Evolutionary conservation across 2,797 vertebrate species (phyloP).

Genomic region (Melanotaenia trifasciata): DNA sequence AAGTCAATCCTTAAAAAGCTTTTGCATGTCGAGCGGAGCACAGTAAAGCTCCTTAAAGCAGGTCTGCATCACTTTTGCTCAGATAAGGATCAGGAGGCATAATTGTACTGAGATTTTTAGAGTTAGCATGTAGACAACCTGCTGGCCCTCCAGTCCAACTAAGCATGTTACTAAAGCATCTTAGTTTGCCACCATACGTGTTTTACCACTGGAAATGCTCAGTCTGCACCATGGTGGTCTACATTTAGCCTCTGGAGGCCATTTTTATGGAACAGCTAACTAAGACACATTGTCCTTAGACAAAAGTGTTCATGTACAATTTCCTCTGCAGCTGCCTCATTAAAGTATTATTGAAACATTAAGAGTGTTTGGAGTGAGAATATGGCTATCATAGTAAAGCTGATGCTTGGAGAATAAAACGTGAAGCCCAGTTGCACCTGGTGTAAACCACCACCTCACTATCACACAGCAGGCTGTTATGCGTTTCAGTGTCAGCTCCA

Average conservation of each 20-base stretch:
- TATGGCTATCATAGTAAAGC: slow-evolving; percentile 72
- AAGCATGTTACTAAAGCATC: slow-evolving; percentile 52
- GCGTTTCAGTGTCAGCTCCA: slow-evolving; percentile 42
- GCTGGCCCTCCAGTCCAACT: slow-evolving; percentile 54
- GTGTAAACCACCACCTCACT: slow-evolving; percentile 53
- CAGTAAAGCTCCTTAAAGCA: slow-evolving; percentile 59
- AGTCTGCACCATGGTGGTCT: slow-evolving; percentile 70
- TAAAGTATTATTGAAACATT: slow-evolving; percentile 77
- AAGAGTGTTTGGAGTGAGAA: slow-evolving; percentile 81
- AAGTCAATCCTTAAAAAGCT: slow-evolving; percentile 75
- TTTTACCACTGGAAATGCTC: slow-evolving; percentile 70
- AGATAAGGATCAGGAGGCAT: slow-evolving; percentile 77
- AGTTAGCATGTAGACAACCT: slow-evolving; percentile 55
- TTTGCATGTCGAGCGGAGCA: slow-evolving; percentile 70
- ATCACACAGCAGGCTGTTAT: slow-evolving; percentile 1
- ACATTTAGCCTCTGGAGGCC: slow-evolving; percentile 62
- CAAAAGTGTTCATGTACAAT: slow-evolving; percentile 46
- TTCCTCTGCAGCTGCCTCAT: slow-evolving; percentile 61
- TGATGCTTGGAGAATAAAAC: slow-evolving; percentile 66
- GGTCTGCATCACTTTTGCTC: slow-evolving; percentile 57
- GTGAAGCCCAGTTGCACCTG: slow-evolving; percentile 78
- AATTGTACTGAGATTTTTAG: slow-evolving; percentile 60
- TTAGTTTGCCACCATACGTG: slow-evolving; percentile 65
- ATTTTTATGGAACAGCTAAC: slow-evolving; percentile 50
- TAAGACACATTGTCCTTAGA: slow-evolving; percentile 68